Percentiles rank a stretch among this genome's conserved stretches.
Evolutionary conservation across 2,113 vertebrate genomes (phyloP).

Genomic region (Vidua chalybeata): DNA sequence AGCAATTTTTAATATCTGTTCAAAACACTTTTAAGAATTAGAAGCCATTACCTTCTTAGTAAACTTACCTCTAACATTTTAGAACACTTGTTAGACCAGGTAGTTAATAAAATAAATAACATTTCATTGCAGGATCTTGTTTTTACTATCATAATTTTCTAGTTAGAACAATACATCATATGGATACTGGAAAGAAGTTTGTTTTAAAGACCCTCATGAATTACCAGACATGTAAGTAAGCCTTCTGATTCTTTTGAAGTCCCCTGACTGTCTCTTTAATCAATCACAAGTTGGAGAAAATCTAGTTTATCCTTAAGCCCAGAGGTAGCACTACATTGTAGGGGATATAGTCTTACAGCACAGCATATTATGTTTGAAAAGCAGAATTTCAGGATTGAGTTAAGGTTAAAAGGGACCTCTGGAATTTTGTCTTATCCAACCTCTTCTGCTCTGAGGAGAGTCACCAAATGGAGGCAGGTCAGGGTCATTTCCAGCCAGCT

Average conservation of each 20-base stretch:
- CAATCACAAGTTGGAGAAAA: background rate
- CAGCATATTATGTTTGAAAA: background rate
- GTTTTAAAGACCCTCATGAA: background rate
- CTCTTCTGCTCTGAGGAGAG: background rate
- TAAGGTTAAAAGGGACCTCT: background rate
- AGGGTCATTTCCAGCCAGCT: background rate
- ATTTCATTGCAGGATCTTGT: background rate
- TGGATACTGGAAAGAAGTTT: background rate
- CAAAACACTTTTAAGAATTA: constrained; percentile 26
- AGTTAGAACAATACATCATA: background rate
- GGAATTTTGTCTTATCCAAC: background rate
- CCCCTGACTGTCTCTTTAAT: background rate
- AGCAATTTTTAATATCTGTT: constrained; percentile 38
- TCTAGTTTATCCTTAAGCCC: background rate
- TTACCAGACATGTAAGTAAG: background rate
- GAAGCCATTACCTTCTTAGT: constrained; percentile 19
- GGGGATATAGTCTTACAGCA: background rate
- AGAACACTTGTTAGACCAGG: background rate
- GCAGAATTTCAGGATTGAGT: background rate
- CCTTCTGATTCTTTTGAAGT: background rate
- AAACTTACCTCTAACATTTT: background rate
- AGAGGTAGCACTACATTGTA: background rate
- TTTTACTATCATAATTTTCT: background rate
- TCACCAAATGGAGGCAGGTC: background rate
- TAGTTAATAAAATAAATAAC: background rate